Conservation (phyloP, 2,113 vertebrate species). For the Barnardius zonarius region DNA sequence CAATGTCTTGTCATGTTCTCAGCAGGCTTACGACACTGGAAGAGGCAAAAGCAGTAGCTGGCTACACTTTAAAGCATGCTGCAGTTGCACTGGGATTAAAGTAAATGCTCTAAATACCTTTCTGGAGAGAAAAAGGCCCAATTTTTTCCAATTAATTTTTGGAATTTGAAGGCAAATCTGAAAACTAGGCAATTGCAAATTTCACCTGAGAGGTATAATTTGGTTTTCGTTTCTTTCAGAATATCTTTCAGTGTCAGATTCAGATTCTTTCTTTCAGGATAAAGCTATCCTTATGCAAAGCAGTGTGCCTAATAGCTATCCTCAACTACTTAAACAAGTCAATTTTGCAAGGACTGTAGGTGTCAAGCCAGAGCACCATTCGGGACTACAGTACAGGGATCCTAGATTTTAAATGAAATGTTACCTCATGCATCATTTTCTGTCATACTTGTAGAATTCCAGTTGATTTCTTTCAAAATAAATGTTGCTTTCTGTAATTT, state of each 20-base stretch:
- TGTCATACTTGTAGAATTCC: background rate
- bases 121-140: background rate
- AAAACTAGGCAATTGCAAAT: background rate
- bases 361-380: background rate
- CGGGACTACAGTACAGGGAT: conserved; percentile 16
- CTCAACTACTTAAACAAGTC: background rate
- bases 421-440: conserved; percentile 50
- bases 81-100: background rate
- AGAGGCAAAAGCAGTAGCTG: background rate
- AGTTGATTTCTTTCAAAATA: background rate
- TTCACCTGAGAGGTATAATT: background rate
- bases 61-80: background rate
- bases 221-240: background rate
- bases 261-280: background rate
- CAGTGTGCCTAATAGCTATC: conserved; percentile 8
- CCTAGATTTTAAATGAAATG: conserved; percentile 6
- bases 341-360: conserved; percentile 20
- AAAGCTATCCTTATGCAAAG: conserved; percentile 33
- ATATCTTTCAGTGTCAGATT: background rate
- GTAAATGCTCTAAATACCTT: background rate
- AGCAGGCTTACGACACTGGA: background rate
- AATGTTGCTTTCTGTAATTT: background rate
- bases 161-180: background rate
- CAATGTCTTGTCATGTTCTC: background rate
- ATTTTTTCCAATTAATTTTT: background rate